Evolutionary conservation across 2,888 invertebrate genomes (phyloP).

Genomic region (Phoenoteleia sp.): DNA sequence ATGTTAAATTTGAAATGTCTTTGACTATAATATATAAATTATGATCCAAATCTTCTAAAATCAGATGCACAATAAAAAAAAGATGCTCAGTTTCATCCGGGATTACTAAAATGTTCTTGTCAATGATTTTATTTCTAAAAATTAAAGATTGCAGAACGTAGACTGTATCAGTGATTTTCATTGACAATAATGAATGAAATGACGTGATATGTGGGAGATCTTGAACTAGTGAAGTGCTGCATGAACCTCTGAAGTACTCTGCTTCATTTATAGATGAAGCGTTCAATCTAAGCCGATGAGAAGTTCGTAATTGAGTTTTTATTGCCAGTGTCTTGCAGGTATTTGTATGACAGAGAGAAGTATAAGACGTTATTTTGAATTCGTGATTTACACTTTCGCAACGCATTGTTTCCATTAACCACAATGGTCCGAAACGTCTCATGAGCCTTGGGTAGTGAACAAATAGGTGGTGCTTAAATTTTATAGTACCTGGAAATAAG

Average conservation of each 20-base stretch:
- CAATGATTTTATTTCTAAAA: conserved; percentile 17
- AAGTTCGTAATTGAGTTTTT: conserved; percentile 32
- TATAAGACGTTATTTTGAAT: conserved; percentile 47
- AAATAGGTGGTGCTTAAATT: conserved; percentile 59
- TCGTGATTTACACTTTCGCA: too few species aligned
- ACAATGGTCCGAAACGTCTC: conserved; percentile 3
- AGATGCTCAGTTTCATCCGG: conserved; percentile 16
- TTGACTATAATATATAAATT: conserved; percentile 25
- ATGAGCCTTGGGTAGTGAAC: conserved; percentile 38
- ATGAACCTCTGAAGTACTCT: not conserved
- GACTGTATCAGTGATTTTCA: conserved; percentile 7
- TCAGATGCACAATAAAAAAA: conserved; percentile 24
- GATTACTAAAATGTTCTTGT: conserved; percentile 25
- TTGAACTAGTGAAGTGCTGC: not conserved
- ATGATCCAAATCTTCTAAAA: conserved; percentile 22
- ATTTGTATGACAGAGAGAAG: conserved; percentile 42
- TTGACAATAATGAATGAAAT: not conserved
- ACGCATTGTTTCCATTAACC: not conserved
- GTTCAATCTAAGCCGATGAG: conserved; percentile 10
- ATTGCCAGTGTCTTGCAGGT: conserved; percentile 29
- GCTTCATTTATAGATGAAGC: not conserved
- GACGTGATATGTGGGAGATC: conserved; percentile 28
- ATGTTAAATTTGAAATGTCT: conserved; percentile 36
- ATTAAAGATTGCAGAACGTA: conserved; percentile 6
- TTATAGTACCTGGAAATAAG: conserved; percentile 41